These are phyloP conservation scores for Eugnorisma glareosa DNA, from an alignment of 2,888 invertebrate genomes.

Conservation along the genomic window DNA sequence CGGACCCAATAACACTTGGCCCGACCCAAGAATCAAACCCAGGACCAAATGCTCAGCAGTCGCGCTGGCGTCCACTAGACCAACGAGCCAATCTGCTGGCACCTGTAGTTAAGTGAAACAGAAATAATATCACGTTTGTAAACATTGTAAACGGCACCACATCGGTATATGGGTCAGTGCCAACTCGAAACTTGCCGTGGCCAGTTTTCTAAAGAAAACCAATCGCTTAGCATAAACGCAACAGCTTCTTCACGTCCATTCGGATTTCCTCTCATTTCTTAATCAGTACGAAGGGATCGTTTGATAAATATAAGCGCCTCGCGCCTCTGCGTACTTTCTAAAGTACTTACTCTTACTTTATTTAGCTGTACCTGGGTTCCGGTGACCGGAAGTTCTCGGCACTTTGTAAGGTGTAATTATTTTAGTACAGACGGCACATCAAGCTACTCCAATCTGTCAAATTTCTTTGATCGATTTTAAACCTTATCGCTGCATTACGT, in stretches of 20 bases:
- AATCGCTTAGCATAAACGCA: constrained; percentile 54
- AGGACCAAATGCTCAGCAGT: too few relatives aligned
- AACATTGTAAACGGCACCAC: constrained; percentile 40
- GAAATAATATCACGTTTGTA: constrained; percentile 39
- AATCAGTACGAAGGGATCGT: constrained; percentile 50
- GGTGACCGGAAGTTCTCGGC: constrained; percentile 12
- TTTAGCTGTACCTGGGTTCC: constrained; percentile 26
- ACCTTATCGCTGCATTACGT: too few relatives aligned
- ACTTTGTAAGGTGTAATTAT: constrained; percentile 26
- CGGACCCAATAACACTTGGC: too few relatives aligned
- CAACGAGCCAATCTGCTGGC: neutral
- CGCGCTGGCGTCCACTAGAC: too few relatives aligned
- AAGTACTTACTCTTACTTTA: constrained; percentile 43
- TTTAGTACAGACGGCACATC: neutral
- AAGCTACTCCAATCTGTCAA: too few relatives aligned
- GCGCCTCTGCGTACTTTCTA: constrained; percentile 48
- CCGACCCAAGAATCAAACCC: too few relatives aligned
- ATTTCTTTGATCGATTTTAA: too few relatives aligned
- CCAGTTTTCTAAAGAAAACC: constrained; percentile 68
- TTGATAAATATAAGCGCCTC: constrained; percentile 47
- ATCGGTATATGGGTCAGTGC: constrained; percentile 54
- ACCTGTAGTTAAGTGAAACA: constrained; percentile 14
- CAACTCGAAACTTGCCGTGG: constrained; percentile 52
- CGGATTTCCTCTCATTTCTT: constrained; percentile 66
- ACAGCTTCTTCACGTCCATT: constrained; percentile 63